Evolutionary conservation across 23 tunicate species (phyloP).

Genomic region (Halocynthia roretzi): DNA sequence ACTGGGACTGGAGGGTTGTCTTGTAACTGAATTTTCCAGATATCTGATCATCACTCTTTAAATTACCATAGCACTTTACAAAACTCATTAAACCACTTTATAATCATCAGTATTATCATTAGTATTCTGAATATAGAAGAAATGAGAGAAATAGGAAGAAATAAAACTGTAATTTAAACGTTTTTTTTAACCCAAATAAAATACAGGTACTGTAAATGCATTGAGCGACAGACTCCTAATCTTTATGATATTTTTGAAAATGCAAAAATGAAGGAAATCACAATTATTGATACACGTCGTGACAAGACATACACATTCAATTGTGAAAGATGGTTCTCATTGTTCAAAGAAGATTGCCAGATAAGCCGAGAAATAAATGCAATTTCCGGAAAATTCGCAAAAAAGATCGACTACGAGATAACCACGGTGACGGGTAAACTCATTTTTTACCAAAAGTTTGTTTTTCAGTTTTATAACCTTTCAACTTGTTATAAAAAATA

Average conservation of each 20-base stretch:
- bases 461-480: background rate
- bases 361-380: constrained; percentile 65
- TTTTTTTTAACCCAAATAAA: too few relatives aligned
- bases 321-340: constrained; percentile 89
- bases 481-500: background rate
- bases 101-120: too few relatives aligned
- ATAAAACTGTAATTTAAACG: too few relatives aligned
- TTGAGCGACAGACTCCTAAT: background rate
- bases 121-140: too few relatives aligned
- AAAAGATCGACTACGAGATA: constrained; percentile 72
- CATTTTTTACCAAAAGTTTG: background rate
- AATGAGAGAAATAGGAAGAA: too few relatives aligned
- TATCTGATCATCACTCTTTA: too few relatives aligned
- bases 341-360: constrained; percentile 95
- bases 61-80: too few relatives aligned
- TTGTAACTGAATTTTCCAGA: too few relatives aligned
- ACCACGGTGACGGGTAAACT: constrained; percentile 80
- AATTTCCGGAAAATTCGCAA: constrained; percentile 54
- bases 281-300: constrained; percentile 21
- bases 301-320: constrained; percentile 81
- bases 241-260: background rate
- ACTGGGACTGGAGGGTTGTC: too few relatives aligned
- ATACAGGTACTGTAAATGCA: too few relatives aligned
- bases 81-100: too few relatives aligned
- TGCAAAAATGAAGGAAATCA: too few relatives aligned